These are phyloP conservation scores for Eublepharis macularius DNA, from an alignment of 2,113 vertebrate species.

Conservation along the genomic window DNA sequence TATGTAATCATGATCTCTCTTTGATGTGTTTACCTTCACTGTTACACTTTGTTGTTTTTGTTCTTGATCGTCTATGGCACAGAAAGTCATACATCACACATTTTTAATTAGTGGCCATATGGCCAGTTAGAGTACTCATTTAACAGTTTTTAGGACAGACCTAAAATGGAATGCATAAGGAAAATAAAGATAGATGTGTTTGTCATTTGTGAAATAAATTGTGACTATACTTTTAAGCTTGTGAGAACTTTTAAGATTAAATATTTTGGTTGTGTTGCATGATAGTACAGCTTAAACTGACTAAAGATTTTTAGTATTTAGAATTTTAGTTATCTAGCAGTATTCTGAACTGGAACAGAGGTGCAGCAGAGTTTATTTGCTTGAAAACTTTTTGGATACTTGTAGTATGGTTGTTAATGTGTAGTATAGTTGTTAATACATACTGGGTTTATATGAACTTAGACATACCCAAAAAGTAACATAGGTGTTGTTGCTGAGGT, in stretches of 20 bases:
- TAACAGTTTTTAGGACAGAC: not conserved
- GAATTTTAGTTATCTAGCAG: not conserved
- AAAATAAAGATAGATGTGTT: not conserved
- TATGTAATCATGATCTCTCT: too few relatives aligned
- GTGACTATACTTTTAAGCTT: not conserved
- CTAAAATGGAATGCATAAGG: too few relatives aligned
- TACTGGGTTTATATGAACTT: conserved; percentile 10
- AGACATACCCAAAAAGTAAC: not conserved
- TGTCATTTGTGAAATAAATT: not conserved
- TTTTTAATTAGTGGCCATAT: conserved; percentile 51
- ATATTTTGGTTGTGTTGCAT: not conserved
- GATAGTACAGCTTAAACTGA: not conserved
- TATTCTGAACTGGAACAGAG: not conserved
- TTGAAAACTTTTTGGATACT: not conserved
- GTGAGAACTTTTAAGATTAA: not conserved
- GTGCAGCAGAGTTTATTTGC: too few relatives aligned
- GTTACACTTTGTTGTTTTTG: too few relatives aligned
- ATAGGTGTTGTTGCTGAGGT: too few relatives aligned
- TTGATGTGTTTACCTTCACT: too few relatives aligned
- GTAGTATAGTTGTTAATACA: too few relatives aligned
- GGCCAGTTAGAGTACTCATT: conserved; percentile 44
- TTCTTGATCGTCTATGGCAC: not conserved
- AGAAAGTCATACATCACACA: conserved; percentile 43
- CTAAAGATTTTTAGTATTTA: rapidly evolving
- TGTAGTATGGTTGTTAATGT: not conserved